Conservation (phyloP, 2,888 invertebrate genomes). For the Mylabris sibirica region DNA sequence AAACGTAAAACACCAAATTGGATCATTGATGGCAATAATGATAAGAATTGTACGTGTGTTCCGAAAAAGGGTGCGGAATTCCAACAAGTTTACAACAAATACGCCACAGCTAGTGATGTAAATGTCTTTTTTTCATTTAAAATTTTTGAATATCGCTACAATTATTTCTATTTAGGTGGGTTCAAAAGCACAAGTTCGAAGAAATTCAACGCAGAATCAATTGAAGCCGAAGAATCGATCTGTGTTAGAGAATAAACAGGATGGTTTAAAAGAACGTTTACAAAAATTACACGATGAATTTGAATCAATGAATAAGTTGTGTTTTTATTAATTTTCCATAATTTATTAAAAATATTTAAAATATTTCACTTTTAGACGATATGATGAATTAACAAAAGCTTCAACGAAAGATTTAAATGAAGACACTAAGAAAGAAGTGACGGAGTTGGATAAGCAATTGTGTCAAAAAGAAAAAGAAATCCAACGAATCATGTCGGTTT, state of each 20-base stretch:
- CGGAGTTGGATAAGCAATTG: constrained; percentile 53
- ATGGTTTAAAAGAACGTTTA: constrained; percentile 56
- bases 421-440: constrained; percentile 50
- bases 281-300: constrained; percentile 59
- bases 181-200: neutral
- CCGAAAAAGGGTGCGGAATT: constrained; percentile 50
- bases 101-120: constrained; percentile 14
- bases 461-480: constrained; percentile 60
- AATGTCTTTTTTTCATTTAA: constrained; percentile 10
- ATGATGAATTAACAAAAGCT: constrained; percentile 51
- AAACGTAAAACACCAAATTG: constrained; percentile 43
- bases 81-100: constrained; percentile 53
- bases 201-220: neutral
- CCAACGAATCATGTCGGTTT: constrained; percentile 59
- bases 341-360: too few relatives aligned
- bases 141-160: constrained; percentile 4
- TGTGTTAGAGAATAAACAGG: constrained; percentile 48
- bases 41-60: constrained; percentile 55
- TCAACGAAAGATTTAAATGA: constrained; percentile 38
- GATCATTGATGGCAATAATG: constrained; percentile 37
- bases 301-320: constrained; percentile 54
- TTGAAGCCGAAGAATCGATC: neutral
- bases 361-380: constrained; percentile 45
- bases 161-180: neutral
- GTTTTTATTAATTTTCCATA: constrained; percentile 15